Evolutionary conservation across 2,797 vertebrate genomes (phyloP).

Genomic region (Crenuchus spilurus): DNA sequence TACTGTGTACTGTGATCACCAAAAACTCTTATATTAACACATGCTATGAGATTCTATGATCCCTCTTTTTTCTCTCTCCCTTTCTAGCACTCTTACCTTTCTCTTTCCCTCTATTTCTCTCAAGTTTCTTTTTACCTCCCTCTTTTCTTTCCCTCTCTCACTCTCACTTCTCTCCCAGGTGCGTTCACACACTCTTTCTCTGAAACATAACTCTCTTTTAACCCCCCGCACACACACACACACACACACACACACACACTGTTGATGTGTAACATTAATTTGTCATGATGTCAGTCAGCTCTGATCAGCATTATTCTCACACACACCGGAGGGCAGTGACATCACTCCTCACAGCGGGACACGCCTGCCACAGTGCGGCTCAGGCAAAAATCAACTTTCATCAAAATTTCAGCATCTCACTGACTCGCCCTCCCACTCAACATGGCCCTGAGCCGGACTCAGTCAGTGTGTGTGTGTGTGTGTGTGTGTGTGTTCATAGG

Average conservation of each 20-base stretch:
- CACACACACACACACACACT: neutral
- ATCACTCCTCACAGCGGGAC: neutral
- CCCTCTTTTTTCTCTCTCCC: neutral
- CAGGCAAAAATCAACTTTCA: neutral
- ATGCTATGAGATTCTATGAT: too few species aligned
- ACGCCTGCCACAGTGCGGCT: neutral
- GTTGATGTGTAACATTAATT: slow-evolving; percentile 74
- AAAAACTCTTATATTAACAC: too few species aligned
- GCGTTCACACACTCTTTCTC: neutral
- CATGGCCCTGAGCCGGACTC: neutral
- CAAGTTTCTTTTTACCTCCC: neutral
- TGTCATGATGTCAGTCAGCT: slow-evolving; percentile 77
- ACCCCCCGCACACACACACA: neutral
- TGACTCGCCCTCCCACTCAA: neutral
- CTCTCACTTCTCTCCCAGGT: slow-evolving; percentile 31
- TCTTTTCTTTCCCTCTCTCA: slow-evolving; percentile 35
- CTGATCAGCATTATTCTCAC: slow-evolving; percentile 74
- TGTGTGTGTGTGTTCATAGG: slow-evolving; percentile 40
- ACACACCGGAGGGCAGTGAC: slow-evolving; percentile 51
- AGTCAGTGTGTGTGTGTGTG: slow-evolving; percentile 21
- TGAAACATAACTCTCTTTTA: neutral
- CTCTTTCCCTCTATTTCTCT: neutral
- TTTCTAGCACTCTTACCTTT: neutral
- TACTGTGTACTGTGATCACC: too few species aligned
- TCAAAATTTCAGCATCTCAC: neutral